Conservation (phyloP, 2,888 invertebrate genomes). For the Tetrapedia diversipes region DNA sequence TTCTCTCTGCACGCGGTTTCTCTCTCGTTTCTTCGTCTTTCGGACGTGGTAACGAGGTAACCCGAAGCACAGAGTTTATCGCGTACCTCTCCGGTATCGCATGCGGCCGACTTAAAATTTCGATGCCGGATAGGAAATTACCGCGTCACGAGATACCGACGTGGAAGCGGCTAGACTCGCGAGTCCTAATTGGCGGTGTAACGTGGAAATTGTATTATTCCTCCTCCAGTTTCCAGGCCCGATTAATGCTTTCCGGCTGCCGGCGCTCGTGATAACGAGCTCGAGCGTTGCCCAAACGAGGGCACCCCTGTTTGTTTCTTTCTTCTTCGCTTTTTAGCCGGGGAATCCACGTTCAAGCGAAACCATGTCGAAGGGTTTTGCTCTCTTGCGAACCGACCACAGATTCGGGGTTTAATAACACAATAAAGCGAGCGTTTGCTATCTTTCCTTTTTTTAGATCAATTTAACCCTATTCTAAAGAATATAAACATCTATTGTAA, state of each 20-base stretch:
- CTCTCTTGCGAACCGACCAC: too few species aligned
- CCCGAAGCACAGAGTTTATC: conserved; percentile 21
- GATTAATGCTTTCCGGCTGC: not conserved
- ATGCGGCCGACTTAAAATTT: conserved; percentile 8
- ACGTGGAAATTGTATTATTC: conserved; percentile 1
- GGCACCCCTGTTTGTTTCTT: too few species aligned
- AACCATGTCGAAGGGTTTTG: too few species aligned
- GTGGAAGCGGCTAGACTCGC: not conserved
- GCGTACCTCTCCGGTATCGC: conserved; percentile 5
- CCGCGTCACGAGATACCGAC: conserved; percentile 15
- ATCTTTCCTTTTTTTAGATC: too few species aligned
- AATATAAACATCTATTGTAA: too few species aligned
- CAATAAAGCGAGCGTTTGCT: too few species aligned
- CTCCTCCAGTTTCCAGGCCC: not conserved
- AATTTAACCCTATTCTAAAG: too few species aligned
- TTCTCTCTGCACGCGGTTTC: too few species aligned
- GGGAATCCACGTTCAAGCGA: too few species aligned
- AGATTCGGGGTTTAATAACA: too few species aligned
- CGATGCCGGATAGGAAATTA: not conserved
- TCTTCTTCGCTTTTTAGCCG: too few species aligned
- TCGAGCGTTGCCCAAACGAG: not conserved
- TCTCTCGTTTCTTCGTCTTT: not conserved
- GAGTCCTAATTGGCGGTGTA: conserved; percentile 4
- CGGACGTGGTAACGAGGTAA: not conserved
- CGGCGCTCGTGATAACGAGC: not conserved